Conservation (phyloP, 2,888 invertebrate genomes). For the Vesta saturnalis region DNA sequence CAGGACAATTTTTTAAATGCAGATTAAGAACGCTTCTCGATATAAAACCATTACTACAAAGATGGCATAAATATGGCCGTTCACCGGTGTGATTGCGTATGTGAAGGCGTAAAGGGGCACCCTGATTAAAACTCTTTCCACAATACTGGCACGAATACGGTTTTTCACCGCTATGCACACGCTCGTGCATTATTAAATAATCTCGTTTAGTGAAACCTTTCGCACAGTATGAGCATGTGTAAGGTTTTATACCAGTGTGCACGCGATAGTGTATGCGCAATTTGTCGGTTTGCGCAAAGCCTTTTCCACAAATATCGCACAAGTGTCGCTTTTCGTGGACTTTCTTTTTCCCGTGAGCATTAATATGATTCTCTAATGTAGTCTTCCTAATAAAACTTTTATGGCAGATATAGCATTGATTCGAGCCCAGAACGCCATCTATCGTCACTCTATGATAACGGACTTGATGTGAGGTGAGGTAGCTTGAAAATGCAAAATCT, state of each 20-base stretch:
- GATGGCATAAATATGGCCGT: slow-evolving; percentile 67
- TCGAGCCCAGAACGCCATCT: slow-evolving; percentile 61
- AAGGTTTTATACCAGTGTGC: slow-evolving; percentile 57
- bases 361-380: slow-evolving; percentile 63
- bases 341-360: slow-evolving; percentile 59
- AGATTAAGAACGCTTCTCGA: slow-evolving; percentile 69
- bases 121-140: slow-evolving; percentile 71
- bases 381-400: slow-evolving; percentile 53
- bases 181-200: slow-evolving; percentile 68
- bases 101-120: slow-evolving; percentile 70
- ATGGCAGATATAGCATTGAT: slow-evolving; percentile 54
- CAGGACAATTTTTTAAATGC: slow-evolving; percentile 64
- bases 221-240: slow-evolving; percentile 51
- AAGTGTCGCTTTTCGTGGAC: slow-evolving; percentile 53
- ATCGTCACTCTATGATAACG: slow-evolving; percentile 56
- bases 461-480: slow-evolving; percentile 53
- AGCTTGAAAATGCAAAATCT: slow-evolving; percentile 63
- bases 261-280: slow-evolving; percentile 54
- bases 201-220: slow-evolving; percentile 57
- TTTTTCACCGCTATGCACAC: slow-evolving; percentile 71
- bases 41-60: slow-evolving; percentile 69
- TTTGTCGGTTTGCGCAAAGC: slow-evolving; percentile 54
- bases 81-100: slow-evolving; percentile 70
- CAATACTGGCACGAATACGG: slow-evolving; percentile 70
- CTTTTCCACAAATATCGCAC: slow-evolving; percentile 57